Conservation (phyloP, 2,113 vertebrate species). For the Myanophis thanlyinensis region DNA sequence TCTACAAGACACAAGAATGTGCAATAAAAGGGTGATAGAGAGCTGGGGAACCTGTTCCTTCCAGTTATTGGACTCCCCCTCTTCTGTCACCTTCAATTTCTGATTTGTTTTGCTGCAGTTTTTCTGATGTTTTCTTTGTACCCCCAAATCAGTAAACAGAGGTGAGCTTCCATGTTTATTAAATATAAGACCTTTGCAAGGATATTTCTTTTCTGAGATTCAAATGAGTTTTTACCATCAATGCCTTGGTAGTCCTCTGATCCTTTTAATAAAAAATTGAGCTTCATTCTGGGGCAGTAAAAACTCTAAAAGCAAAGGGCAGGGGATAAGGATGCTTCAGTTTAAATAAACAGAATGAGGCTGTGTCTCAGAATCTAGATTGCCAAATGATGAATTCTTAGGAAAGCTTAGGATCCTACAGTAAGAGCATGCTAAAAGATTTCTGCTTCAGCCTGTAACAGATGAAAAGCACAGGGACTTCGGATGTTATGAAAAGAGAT, state of each 20-base stretch:
- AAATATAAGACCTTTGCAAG: slow-evolving; percentile 13
- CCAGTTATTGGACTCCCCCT: neutral
- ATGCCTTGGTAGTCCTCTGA: slow-evolving; percentile 34
- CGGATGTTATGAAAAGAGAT: neutral
- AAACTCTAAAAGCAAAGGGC: slow-evolving; percentile 8
- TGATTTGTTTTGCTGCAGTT: slow-evolving; percentile 23
- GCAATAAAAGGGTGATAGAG: neutral
- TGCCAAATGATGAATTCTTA: neutral
- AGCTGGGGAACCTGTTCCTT: neutral
- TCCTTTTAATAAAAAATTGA: slow-evolving; percentile 36
- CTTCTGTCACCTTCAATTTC: neutral
- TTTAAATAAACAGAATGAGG: neutral
- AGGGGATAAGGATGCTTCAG: neutral
- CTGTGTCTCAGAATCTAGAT: slow-evolving; percentile 11
- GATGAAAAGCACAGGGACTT: neutral
- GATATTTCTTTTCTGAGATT: slow-evolving; percentile 40
- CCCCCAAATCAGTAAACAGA: neutral
- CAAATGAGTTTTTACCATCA: slow-evolving; percentile 45
- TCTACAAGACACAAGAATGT: neutral
- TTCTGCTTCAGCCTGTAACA: neutral
- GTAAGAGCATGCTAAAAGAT: neutral
- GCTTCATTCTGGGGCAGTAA: slow-evolving; percentile 34
- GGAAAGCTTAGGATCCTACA: neutral
- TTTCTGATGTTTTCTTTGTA: slow-evolving; percentile 29
- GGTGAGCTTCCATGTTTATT: slow-evolving; percentile 33